Base-by-base conservation (phyloP, 2,797 vertebrate species). In the Aselliscus stoliczkanus region DNA sequence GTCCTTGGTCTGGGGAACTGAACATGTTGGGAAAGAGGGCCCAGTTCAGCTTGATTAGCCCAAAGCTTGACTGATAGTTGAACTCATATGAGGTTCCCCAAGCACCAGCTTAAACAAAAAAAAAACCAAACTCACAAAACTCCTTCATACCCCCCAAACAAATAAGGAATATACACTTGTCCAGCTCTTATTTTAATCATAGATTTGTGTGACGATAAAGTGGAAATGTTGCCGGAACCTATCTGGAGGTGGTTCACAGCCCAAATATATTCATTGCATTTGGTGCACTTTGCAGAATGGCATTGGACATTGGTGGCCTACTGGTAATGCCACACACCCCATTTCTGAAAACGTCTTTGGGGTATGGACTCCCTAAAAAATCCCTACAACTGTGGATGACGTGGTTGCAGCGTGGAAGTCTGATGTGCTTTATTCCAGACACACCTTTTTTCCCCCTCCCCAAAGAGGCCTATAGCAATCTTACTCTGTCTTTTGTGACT, bases 31-130 rank as follows among this genome's bases (percentile, higher is more conserved):
- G 86, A 84, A 82, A 88, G 44, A 92, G 17, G 5, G 11, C 29
- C n/a, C 25, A 21, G 3, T 10, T 58, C 23, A 56, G 42, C 60
- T 64, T 25, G 13, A 70, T 93, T 93, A 64, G 39, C 54, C 39
- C 72, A 56, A 39, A 83, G 29, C 39, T 54, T 90, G 67, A 96
- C 34, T 1, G 1, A 56, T 29, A 44, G 83, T 23, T 92, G 31
- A 90, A 70, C 54, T 73, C 69, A 4, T 3, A 58, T 9, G 37
- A 85, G 34, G 21, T 91, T 96, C 39, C 69, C 29, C 73, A 94
- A 93, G 70, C 39, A 94, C 58, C 17, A 82, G 52, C 25, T 94
- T 73, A 37, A 90, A 84, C 31, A 86, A 79, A 88, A 91, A 88
- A 91, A 76, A 88, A 91, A 76, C 84, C 9, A 25, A 90, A 84